Percentiles rank a stretch among this genome's conserved stretches.
Conservation (phyloP, 1,140 invertebrate species). For the Diorhabda sublineata region DNA sequence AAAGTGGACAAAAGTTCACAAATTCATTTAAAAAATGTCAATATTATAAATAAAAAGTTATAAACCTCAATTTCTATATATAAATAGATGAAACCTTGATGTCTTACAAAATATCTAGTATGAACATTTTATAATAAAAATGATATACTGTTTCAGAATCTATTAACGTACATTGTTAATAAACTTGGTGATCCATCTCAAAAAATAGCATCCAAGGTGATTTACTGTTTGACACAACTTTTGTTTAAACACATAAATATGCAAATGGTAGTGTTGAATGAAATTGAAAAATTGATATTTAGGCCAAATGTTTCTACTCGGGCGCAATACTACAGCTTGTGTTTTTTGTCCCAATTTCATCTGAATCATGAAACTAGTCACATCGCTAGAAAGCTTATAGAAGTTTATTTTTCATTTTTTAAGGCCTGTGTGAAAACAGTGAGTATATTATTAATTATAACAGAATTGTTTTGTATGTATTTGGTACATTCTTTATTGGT, state of each 20-base stretch:
- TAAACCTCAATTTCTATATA: too few species aligned
- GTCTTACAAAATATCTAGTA: too few species aligned
- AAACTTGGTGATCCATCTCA: constrained; percentile 91
- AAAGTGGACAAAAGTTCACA: too few species aligned
- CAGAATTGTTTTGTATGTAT: background rate
- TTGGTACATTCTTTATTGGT: background rate
- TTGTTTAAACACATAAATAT: constrained; percentile 87
- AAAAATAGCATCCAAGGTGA: constrained; percentile 81
- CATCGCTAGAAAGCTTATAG: constrained; percentile 76
- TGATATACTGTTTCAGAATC: constrained; percentile 53
- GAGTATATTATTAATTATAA: constrained; percentile 34
- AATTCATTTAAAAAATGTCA: too few species aligned
- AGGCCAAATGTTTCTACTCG: constrained; percentile 74
- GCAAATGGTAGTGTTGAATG: constrained; percentile 80
- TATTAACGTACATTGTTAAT: constrained; percentile 82
- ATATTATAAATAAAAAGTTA: too few species aligned
- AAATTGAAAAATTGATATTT: constrained; percentile 88
- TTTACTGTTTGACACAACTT: constrained; percentile 81
- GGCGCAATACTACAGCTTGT: constrained; percentile 92
- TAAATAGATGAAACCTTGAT: too few species aligned
- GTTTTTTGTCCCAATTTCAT: constrained; percentile 82
- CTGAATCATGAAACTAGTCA: constrained; percentile 66
- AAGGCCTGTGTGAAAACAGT: constrained; percentile 85
- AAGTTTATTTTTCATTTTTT: constrained; percentile 95
- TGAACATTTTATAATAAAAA: too few species aligned